These are phyloP conservation scores for Drosophila ogumai DNA, from an alignment of 1,140 invertebrate genomes.

Conservation along the genomic window DNA sequence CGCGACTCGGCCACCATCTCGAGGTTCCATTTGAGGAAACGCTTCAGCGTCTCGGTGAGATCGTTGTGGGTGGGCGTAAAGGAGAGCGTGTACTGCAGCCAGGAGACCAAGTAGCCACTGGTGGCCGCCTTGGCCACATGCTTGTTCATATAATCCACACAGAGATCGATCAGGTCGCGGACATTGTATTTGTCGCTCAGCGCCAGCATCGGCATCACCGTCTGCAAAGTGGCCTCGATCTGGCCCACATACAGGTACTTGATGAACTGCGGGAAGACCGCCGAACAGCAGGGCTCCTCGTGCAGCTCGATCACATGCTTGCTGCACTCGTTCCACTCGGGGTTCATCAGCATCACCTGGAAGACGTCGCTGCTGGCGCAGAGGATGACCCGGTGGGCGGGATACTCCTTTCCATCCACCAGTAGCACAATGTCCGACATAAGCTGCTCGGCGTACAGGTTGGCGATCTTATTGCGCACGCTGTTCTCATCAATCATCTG, in stretches of 20 bases:
- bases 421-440: slow-evolving; percentile 95
- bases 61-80: slow-evolving; percentile 90
- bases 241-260: slow-evolving; percentile 97
- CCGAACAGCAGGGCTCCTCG: slow-evolving; percentile 93
- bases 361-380: slow-evolving; percentile 98
- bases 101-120: slow-evolving; percentile 92
- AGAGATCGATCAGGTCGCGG: slow-evolving; percentile 93
- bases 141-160: slow-evolving; percentile 94
- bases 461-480: slow-evolving; percentile 92
- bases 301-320: slow-evolving; percentile 93
- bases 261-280: slow-evolving; percentile 95
- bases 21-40: slow-evolving; percentile 97
- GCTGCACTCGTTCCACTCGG: slow-evolving; percentile 95
- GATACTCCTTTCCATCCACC: slow-evolving; percentile 92
- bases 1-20: slow-evolving; percentile 91
- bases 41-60: slow-evolving; percentile 89
- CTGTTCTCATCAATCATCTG: slow-evolving; percentile 93
- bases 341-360: slow-evolving; percentile 97
- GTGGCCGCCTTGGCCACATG: slow-evolving; percentile 93
- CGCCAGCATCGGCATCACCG: slow-evolving; percentile 93
- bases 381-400: slow-evolving; percentile 95
- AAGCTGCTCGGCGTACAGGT: slow-evolving; percentile 91
- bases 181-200: slow-evolving; percentile 98
- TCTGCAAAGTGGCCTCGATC: slow-evolving; percentile 92
- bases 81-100: slow-evolving; percentile 94